A percentile compares a stretch with the other conserved stretches of the same genome.
Evolutionary conservation across 2,797 vertebrate species (phyloP).

Genomic region (Balearica regulorum): DNA sequence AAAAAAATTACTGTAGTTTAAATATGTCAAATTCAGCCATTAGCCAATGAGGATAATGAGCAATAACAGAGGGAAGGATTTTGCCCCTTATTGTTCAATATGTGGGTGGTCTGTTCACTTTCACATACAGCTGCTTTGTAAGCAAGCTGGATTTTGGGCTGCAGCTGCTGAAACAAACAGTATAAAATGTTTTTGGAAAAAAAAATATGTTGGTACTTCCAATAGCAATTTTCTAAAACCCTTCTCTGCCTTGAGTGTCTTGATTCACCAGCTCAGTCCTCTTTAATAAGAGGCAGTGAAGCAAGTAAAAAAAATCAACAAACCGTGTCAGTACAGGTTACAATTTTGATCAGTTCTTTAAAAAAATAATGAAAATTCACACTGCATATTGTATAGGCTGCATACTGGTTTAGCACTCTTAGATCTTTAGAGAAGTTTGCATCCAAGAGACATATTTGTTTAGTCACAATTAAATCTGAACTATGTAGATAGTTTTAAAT

Average conservation of each 20-base stretch:
- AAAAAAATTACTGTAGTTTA: background rate
- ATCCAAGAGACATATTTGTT: background rate
- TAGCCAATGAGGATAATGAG: background rate
- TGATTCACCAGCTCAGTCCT: background rate
- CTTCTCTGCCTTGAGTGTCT: background rate
- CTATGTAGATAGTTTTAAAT: background rate
- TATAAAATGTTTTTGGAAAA: background rate
- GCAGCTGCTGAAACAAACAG: background rate
- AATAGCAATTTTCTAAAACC: background rate
- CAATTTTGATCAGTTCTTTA: background rate
- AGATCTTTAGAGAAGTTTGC: background rate
- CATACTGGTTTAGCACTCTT: background rate
- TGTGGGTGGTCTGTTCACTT: background rate
- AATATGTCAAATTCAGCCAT: background rate
- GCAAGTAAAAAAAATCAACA: background rate
- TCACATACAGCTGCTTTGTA: background rate
- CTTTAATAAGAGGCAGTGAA: background rate
- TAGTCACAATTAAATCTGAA: background rate
- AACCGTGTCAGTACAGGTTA: background rate
- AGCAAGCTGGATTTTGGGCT: background rate
- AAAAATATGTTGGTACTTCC: background rate
- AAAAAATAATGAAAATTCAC: background rate
- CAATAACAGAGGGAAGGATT: background rate
- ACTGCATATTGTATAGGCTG: background rate
- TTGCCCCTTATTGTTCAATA: background rate